A percentile compares a stretch with the other conserved stretches of the same genome.
These are phyloP conservation scores for Heliconius himera DNA, from an alignment of 1,140 invertebrate genomes.

Conservation along the genomic window DNA sequence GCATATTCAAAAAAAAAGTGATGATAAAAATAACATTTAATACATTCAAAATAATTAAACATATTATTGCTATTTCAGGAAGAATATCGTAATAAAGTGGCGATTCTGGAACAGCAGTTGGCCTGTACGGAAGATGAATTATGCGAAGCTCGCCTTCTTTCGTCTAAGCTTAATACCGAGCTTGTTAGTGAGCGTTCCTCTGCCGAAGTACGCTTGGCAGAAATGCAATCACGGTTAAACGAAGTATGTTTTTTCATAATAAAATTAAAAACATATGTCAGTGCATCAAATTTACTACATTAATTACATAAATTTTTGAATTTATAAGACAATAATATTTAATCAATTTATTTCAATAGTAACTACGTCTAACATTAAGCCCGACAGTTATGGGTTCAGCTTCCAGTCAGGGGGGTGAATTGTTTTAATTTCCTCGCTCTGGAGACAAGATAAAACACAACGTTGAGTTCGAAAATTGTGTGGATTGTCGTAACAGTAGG, in stretches of 20 bases:
- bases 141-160: constrained; percentile 90
- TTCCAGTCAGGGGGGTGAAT: too few relatives aligned
- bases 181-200: constrained; percentile 93
- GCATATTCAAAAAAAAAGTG: not conserved
- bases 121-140: constrained; percentile 94
- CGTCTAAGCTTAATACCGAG: constrained; percentile 93
- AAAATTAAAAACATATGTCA: not conserved
- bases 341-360: too few relatives aligned
- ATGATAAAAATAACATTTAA: not conserved
- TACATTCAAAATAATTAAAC: not conserved
- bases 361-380: not conserved
- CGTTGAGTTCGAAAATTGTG: too few relatives aligned
- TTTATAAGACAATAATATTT: not conserved
- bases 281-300: not conserved
- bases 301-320: not conserved
- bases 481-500: too few relatives aligned
- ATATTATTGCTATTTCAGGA: constrained; percentile 52
- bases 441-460: too few relatives aligned
- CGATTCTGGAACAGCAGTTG: constrained; percentile 89
- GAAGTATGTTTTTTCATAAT: constrained; percentile 83
- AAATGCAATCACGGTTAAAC: constrained; percentile 95
- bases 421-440: too few relatives aligned
- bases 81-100: constrained; percentile 84
- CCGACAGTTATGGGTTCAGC: too few relatives aligned
- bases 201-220: constrained; percentile 93